Evolutionary conservation across 1,140 invertebrate species (phyloP).

Genomic region (Pantala flavescens): DNA sequence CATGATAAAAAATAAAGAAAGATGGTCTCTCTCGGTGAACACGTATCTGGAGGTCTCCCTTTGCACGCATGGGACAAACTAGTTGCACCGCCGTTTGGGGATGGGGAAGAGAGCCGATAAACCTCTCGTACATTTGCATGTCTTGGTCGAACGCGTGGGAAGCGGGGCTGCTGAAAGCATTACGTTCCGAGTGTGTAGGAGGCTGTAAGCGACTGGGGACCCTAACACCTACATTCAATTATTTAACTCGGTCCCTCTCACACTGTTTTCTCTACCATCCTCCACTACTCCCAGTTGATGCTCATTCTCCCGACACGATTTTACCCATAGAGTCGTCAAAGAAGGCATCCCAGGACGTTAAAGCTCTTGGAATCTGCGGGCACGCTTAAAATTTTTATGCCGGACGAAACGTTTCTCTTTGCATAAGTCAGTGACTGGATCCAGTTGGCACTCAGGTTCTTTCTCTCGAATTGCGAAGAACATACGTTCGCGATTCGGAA

Average conservation of each 20-base stretch:
- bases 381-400: too few species aligned
- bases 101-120: not conserved
- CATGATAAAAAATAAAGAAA: conserved; percentile 1
- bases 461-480: too few species aligned
- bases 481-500: too few species aligned
- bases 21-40: not conserved
- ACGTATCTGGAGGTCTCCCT: conserved; percentile 3
- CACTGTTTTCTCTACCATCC: not conserved
- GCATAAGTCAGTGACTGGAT: too few species aligned
- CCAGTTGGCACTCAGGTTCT: too few species aligned
- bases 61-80: conserved; percentile 4
- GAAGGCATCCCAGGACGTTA: too few species aligned
- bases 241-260: not conserved
- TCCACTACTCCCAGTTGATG: not conserved
- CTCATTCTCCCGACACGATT: too few species aligned
- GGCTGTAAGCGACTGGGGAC: not conserved
- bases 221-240: conserved; percentile 9
- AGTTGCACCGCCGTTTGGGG: not conserved
- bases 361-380: too few species aligned
- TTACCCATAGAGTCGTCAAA: too few species aligned
- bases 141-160: not conserved
- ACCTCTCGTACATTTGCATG: not conserved
- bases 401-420: too few species aligned
- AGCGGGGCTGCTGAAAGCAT: not conserved
- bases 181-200: conserved; percentile 1